Percentiles rank a stretch among this genome's conserved stretches.
Conservation (phyloP, 2,113 vertebrate species). For the Oncorhynchus nerka region DNA sequence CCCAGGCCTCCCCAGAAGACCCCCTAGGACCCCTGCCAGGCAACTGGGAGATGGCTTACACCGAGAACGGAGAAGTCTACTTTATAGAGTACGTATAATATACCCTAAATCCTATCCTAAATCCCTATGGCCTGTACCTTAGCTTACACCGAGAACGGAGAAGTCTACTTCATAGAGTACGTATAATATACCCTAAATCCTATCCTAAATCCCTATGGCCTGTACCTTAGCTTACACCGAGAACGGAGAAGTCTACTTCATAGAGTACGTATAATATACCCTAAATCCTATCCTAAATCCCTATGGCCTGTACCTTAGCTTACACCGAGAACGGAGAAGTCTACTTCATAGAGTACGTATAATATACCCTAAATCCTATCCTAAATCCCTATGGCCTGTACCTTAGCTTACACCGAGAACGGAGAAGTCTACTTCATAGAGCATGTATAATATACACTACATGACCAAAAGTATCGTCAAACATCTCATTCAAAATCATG, state of each 20-base stretch:
- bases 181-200: too few relatives aligned
- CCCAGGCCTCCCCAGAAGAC: constrained; percentile 89
- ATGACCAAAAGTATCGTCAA: too few relatives aligned
- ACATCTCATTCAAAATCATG: too few relatives aligned
- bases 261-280: constrained; percentile 83
- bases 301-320: constrained; percentile 54
- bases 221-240: constrained; percentile 85
- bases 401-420: constrained; percentile 89
- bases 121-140: constrained; percentile 19
- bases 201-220: too few relatives aligned
- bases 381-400: too few relatives aligned
- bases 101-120: background rate
- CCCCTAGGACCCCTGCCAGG: constrained; percentile 92
- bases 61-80: constrained; percentile 97
- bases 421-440: constrained; percentile 99
- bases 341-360: constrained; percentile 97
- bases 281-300: too few relatives aligned
- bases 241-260: constrained; percentile 98
- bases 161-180: too few relatives aligned
- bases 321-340: constrained; percentile 98
- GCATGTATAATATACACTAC: constrained; percentile 70
- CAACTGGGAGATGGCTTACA: constrained; percentile 99
- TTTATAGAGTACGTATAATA: constrained; percentile 91
- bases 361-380: background rate
- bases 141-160: background rate